A percentile compares a stretch with the other conserved stretches of the same genome.
Evolutionary conservation across 2,797 vertebrate genomes (phyloP).

Genomic region (Naso thynnoides): DNA sequence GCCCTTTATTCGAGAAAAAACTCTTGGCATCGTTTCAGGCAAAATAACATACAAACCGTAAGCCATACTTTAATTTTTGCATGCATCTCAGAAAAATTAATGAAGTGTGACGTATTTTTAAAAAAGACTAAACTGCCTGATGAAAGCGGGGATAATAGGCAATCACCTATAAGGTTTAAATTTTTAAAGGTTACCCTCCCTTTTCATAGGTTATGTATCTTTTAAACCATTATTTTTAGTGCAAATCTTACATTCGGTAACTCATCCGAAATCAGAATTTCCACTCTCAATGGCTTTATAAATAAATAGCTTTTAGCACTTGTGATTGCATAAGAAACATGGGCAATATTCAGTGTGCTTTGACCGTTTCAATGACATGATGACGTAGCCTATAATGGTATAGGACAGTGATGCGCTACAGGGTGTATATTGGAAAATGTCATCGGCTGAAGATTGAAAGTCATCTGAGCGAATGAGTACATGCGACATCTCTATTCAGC

Average conservation of each 20-base stretch:
- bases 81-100: background rate
- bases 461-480: slow-evolving; percentile 74
- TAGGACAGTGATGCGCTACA: slow-evolving; percentile 52
- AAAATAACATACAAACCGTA: slow-evolving; percentile 37
- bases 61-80: slow-evolving; percentile 4
- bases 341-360: slow-evolving; percentile 44
- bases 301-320: slow-evolving; percentile 47
- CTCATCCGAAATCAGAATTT: slow-evolving; percentile 18
- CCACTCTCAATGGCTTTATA: background rate
- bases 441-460: slow-evolving; percentile 71
- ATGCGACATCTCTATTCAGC: slow-evolving; percentile 72
- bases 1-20: slow-evolving; percentile 37
- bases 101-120: background rate
- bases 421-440: slow-evolving; percentile 75
- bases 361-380: slow-evolving; percentile 59
- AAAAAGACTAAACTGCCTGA: background rate
- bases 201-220: background rate
- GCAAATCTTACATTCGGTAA: background rate
- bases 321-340: slow-evolving; percentile 34
- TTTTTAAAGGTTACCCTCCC: background rate
- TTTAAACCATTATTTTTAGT: background rate
- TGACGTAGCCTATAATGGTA: slow-evolving; percentile 42
- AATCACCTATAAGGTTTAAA: background rate
- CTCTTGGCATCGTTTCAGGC: slow-evolving; percentile 15
- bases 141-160: background rate